Base-by-base conservation (phyloP, 2,797 vertebrate genomes). In the Muraenolepis orangiensis region DNA sequence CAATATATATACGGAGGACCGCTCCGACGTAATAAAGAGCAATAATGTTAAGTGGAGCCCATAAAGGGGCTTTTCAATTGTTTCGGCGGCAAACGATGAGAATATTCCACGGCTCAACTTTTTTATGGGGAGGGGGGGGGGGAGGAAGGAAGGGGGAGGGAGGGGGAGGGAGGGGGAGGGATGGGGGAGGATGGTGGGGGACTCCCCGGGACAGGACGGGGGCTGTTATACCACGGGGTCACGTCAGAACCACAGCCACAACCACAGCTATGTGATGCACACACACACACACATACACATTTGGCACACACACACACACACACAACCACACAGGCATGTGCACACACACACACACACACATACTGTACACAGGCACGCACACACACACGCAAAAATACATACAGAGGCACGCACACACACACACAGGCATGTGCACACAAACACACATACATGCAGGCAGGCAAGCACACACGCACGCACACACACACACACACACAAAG, bases 21-120 rank as follows among this genome's bases (percentile, higher is more conserved):
- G 18, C 77, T 87, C 83, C 74, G 85, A 90, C 82, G 80, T 82
- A 86, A 90, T 88, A 86, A 90, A 88, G 85, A 69, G 78, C 74
- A 89, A 88, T 89, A 84, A 89, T 90, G 89, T 78, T 76, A 72
- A 89, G 81, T 73, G 81, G 79, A 82, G 86, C 81, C 86, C 84
- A 87, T 87, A 86, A 90, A 89, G 84, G 64, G 80, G 83, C 76
- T 80, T 87, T 84, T 82, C 89, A 91, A 91, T 90, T 88, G 90
- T 82, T n/a, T n/a, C n/a, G n/a, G n/a, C 67, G 80, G 86, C 85
- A 80, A 84, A 87, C 78, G 77, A 85, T 78, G 83, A 88, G 87
- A 90, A 90, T 86, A 86, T 90, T 92, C 91, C 89, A 88, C 81
- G 82, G 87, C 86, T 87, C 74, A 70, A 84, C 86, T 89, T 84